These are phyloP conservation scores for Dasypus novemcinctus DNA, from an alignment of 2,113 vertebrate species.

Conservation along the genomic window DNA sequence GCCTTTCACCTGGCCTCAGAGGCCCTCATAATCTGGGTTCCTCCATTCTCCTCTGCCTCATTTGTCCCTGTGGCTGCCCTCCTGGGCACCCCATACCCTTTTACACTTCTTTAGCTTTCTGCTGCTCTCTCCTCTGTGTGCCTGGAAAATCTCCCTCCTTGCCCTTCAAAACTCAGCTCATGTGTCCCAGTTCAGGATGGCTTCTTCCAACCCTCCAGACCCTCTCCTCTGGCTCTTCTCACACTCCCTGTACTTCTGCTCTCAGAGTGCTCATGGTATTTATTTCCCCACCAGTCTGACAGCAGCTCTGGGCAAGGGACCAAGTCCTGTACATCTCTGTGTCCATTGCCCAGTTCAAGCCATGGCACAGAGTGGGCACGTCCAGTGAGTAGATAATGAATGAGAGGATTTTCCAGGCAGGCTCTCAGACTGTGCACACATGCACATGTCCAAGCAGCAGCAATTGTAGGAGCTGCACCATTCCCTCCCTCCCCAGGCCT, in stretches of 20 bases:
- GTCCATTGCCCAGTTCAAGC: not conserved
- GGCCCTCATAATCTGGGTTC: not conserved
- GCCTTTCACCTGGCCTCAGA: not conserved
- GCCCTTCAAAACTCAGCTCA: not conserved
- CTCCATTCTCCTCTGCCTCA: too few relatives aligned
- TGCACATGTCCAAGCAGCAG: not conserved
- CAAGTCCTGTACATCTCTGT: not conserved
- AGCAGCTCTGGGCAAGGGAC: not conserved
- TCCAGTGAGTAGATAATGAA: not conserved
- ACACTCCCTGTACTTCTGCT: not conserved
- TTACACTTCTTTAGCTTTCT: not conserved
- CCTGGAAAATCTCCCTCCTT: not conserved
- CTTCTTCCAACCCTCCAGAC: not conserved
- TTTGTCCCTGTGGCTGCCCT: rapidly evolving
- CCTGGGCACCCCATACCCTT: not conserved
- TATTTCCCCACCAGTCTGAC: not conserved
- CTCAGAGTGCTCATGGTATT: not conserved
- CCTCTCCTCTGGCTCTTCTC: not conserved
- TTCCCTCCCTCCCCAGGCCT: not conserved
- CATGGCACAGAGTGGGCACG: too few relatives aligned
- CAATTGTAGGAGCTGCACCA: not conserved
- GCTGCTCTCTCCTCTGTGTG: not conserved
- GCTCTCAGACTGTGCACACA: not conserved
- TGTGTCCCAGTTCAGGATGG: not conserved
- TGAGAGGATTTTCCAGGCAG: not conserved